phyloP scores from a whole-genome alignment of 2,888 invertebrate genomes.

The Eulithis testata region DNA sequence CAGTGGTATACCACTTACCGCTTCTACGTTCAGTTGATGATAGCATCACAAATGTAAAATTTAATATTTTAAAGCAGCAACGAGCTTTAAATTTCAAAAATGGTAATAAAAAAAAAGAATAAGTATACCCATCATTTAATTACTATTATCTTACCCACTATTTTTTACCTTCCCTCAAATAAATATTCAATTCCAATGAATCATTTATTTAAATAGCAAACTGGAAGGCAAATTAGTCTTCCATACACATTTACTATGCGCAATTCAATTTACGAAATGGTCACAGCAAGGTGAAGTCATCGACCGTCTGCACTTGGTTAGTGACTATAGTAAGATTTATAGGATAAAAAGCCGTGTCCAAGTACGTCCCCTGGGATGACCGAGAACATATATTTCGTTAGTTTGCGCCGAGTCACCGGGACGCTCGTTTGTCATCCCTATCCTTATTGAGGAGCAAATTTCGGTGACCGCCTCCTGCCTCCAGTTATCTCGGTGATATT shows the following conservation, averaged over 20 bases:
- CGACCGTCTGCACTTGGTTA: conserved; percentile 17
- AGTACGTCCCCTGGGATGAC: conserved; percentile 48
- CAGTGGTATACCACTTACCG: too few relatives aligned
- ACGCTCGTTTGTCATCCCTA: conserved; percentile 68
- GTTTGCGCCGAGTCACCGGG: conserved; percentile 66
- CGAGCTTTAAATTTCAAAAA: too few relatives aligned
- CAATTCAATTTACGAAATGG: conserved; percentile 14
- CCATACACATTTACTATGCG: conserved; percentile 6
- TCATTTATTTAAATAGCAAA: too few relatives aligned
- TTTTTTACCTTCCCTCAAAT: too few relatives aligned
- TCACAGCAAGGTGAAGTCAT: conserved; percentile 9
- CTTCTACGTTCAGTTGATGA: too few relatives aligned
- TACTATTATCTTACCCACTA: too few relatives aligned
- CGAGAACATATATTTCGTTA: conserved; percentile 61
- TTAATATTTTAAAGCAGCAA: too few relatives aligned
- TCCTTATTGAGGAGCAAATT: conserved; percentile 68
- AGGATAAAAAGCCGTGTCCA: conserved; percentile 51
- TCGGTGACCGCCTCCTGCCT: conserved; percentile 61
- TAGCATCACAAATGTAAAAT: too few relatives aligned
- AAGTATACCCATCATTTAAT: too few relatives aligned
- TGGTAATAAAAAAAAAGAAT: too few relatives aligned
- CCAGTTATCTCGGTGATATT: conserved; percentile 65
- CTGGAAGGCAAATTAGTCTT: neutral
- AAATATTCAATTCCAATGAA: neutral
- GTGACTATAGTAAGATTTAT: conserved; percentile 49